A percentile compares a stretch with the other conserved stretches of the same genome.
phyloP scores from a whole-genome alignment of 2,888 invertebrate species.

The Blera fallax region DNA sequence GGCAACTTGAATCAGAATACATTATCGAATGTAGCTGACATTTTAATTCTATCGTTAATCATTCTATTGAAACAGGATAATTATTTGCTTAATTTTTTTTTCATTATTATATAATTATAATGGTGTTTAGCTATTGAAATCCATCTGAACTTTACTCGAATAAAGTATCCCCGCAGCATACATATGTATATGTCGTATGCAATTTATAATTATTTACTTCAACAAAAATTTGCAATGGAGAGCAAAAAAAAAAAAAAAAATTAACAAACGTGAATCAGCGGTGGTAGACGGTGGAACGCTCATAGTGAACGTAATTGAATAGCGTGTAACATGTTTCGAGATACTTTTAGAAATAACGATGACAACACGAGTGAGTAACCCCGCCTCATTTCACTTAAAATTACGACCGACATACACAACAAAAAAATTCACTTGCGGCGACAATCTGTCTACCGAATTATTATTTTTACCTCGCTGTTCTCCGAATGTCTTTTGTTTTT shows the following conservation, averaged over 20 bases:
- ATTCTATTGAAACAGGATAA: slow-evolving; percentile 40
- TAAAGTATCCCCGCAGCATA: neutral
- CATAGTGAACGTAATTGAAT: neutral
- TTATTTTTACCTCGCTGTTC: slow-evolving; percentile 37
- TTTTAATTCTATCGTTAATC: slow-evolving; percentile 42
- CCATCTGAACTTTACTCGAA: slow-evolving; percentile 13
- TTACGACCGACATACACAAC: neutral
- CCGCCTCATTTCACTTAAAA: neutral
- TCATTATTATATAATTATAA: neutral
- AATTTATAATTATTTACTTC: neutral
- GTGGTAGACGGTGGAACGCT: neutral
- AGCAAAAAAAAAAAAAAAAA: neutral
- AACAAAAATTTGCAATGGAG: neutral
- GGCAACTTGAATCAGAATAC: slow-evolving; percentile 56
- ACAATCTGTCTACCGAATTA: slow-evolving; percentile 48
- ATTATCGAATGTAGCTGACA: slow-evolving; percentile 45
- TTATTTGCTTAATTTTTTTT: slow-evolving; percentile 22
- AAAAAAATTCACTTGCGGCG: slow-evolving; percentile 25
- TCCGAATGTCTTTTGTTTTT: slow-evolving; percentile 2
- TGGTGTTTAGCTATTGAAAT: neutral
- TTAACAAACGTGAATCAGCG: neutral
- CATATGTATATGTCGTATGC: too few species aligned
- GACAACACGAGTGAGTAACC: slow-evolving; percentile 19
- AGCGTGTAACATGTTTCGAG: slow-evolving; percentile 18
- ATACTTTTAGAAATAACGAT: slow-evolving; percentile 17